A percentile compares a stretch with the other conserved stretches of the same genome.
phyloP scores from a whole-genome alignment of 2,113 vertebrate species.

The Xyliphius kryptos region DNA sequence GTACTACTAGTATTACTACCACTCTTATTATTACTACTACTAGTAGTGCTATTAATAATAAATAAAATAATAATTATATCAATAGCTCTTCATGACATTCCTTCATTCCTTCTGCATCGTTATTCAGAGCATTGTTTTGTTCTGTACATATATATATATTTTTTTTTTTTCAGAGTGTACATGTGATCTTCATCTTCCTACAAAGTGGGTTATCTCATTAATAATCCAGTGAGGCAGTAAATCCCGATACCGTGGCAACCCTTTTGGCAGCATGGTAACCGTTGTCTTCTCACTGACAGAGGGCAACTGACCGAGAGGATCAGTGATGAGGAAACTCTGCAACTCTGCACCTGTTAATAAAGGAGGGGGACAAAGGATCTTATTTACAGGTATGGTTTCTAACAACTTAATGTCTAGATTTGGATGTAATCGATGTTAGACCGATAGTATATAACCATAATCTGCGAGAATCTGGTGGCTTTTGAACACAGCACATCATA shows the following conservation, averaged over 20 bases:
- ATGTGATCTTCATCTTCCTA: not conserved
- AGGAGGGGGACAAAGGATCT: slow-evolving; percentile 50
- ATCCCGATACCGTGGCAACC: slow-evolving; percentile 46
- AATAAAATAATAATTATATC: too few relatives aligned
- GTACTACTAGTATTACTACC: too few relatives aligned
- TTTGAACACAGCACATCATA: too few relatives aligned
- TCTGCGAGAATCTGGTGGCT: too few relatives aligned
- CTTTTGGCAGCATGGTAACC: slow-evolving; percentile 43
- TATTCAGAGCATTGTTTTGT: too few relatives aligned
- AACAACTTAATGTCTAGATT: not conserved
- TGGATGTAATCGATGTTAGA: not conserved
- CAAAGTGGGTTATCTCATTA: not conserved
- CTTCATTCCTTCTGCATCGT: too few relatives aligned
- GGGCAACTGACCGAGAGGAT: not conserved
- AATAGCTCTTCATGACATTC: too few relatives aligned
- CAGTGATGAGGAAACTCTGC: slow-evolving; percentile 15
- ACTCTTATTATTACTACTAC: too few relatives aligned
- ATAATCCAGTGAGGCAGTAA: slow-evolving; percentile 21
- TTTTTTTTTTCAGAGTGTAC: too few relatives aligned
- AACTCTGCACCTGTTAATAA: slow-evolving; percentile 7
- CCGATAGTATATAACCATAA: too few relatives aligned
- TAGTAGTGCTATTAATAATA: too few relatives aligned
- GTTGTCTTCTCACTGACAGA: slow-evolving; percentile 31
- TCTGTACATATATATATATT: too few relatives aligned
- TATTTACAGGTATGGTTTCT: slow-evolving; percentile 59